A percentile compares a stretch with the other conserved stretches of the same genome.
These are phyloP conservation scores for Embiotoca jacksoni DNA, from an alignment of 2,113 vertebrate species.

Conservation along the genomic window DNA sequence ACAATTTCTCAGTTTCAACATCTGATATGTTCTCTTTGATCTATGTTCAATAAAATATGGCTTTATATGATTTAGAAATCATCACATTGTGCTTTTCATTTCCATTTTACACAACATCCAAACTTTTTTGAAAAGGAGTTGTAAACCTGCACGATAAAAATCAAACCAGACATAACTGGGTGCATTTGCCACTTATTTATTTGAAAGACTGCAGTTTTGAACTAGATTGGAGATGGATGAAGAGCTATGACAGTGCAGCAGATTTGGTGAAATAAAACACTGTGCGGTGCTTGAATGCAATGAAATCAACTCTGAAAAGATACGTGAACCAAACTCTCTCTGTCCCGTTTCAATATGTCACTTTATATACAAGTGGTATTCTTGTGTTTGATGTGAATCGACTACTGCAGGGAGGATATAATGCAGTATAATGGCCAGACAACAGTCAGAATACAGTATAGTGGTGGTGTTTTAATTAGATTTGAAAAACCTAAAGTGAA, in stretches of 20 bases:
- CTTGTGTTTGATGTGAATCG: not conserved
- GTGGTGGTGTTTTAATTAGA: constrained; percentile 40
- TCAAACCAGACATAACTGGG: not conserved
- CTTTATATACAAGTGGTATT: constrained; percentile 38
- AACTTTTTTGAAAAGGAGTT: too few relatives aligned
- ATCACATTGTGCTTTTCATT: too few relatives aligned
- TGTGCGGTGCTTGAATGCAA: constrained; percentile 17
- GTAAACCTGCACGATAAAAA: too few relatives aligned
- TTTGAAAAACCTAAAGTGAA: constrained; percentile 34
- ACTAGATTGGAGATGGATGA: constrained; percentile 37
- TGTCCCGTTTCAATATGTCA: not conserved
- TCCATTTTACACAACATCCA: too few relatives aligned
- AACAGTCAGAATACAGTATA: constrained; percentile 30
- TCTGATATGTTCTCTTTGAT: too few relatives aligned
- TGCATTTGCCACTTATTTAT: constrained; percentile 54
- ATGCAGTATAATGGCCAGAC: constrained; percentile 23
- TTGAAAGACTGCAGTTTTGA: constrained; percentile 47
- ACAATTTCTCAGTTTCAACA: too few relatives aligned
- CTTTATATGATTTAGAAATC: too few relatives aligned
- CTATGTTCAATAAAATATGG: too few relatives aligned
- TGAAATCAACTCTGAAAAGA: constrained; percentile 11
- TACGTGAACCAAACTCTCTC: constrained; percentile 3
- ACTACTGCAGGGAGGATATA: not conserved
- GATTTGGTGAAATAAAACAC: constrained; percentile 18
- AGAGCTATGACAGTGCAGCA: constrained; percentile 22